Base-by-base conservation (phyloP, 2,113 vertebrate species). In the Calcarius ornatus region DNA sequence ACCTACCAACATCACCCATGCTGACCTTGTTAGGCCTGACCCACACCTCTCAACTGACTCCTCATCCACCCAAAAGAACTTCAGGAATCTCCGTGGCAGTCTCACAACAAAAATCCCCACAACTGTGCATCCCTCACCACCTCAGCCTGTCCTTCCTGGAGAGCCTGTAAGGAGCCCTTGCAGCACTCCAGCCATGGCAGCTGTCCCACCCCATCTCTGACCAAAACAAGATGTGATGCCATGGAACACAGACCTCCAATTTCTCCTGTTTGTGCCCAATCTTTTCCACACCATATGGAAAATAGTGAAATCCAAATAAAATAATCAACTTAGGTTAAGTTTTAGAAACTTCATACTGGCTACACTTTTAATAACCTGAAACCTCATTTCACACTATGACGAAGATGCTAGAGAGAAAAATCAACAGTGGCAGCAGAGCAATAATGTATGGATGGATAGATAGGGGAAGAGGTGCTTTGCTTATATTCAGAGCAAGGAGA, bases 21-120 rank as follows among this genome's bases (percentile, higher is more conserved):
- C 48, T 51, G 50, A 33, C 24, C 50, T 45, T 68, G 68, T 18
- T 12, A 38, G 51, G 38, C 30, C 71, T 60, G 43, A 61, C 40
- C 50, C 45, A 23, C 47, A 35, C 4, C 38, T 80, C 40, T 53
- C 59, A 56, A 6, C 1, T 11, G 47, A 22, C 15, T n/a, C 30
- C 43, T 35, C 50, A 15, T 11, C 22, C 48, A 30, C 12, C 14
- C 37, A n/a, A 24, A 50, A 60, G 40, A 86, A 42, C 33, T 80
- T 25, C 43, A 51, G 5, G 0, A 22, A 37, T 14, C 47, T 45
- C 38, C 42, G 15, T 0, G 0, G 35, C 0, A 1, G 12, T 50
- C 37, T 17, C 19, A 17, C 38, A 66, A 38, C 31, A 33, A 21
- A 53, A 66, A 15, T 24, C 19, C 6, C 17, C 30, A 10, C 42